These are phyloP conservation scores for Haplochromis burtoni DNA, from an alignment of 2,113 vertebrate genomes.

Conservation along the genomic window DNA sequence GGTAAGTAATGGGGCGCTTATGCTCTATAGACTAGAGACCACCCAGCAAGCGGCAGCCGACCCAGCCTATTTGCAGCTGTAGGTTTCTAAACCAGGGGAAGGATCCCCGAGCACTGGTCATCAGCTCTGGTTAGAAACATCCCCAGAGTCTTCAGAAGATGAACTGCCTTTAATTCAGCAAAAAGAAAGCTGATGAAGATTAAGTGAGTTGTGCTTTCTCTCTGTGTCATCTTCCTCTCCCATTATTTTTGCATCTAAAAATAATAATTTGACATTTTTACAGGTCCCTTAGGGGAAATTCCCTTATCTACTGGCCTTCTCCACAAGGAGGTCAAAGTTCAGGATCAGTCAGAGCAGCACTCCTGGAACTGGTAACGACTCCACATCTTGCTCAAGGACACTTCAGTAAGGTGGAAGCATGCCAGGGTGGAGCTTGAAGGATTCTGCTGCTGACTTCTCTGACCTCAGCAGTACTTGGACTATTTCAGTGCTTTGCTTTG, in stretches of 20 bases:
- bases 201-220: background rate
- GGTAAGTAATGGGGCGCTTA: slow-evolving; percentile 58
- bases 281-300: background rate
- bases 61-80: slow-evolving; percentile 22
- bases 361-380: background rate
- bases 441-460: background rate
- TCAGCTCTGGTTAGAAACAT: background rate
- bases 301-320: background rate
- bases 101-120: background rate
- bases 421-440: background rate
- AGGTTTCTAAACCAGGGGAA: background rate
- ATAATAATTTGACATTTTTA: slow-evolving; percentile 9
- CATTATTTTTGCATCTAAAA: slow-evolving; percentile 1
- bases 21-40: slow-evolving; percentile 33
- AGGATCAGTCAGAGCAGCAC: background rate
- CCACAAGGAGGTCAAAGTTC: background rate
- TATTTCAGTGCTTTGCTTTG: background rate
- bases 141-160: background rate
- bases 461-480: background rate
- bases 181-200: background rate
- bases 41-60: slow-evolving; percentile 32
- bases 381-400: slow-evolving; percentile 1
- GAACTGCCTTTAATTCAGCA: background rate
- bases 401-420: background rate
- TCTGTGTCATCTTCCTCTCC: background rate